Evolutionary conservation across 1,140 invertebrate species (phyloP).

Genomic region (Agrypnia vestita): DNA sequence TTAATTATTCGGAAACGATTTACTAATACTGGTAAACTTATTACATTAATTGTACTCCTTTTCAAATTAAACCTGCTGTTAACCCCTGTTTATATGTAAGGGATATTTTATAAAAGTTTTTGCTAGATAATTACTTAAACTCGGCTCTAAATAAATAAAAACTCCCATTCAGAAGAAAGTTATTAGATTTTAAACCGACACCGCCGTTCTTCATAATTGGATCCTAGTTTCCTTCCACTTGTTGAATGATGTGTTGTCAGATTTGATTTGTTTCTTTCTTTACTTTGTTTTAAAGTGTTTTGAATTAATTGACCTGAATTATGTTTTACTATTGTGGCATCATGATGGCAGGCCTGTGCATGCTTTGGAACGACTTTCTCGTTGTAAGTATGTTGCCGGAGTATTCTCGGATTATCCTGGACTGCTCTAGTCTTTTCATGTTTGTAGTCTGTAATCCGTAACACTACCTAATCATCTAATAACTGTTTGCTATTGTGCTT

Average conservation of each 20-base stretch:
- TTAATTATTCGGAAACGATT: no score
- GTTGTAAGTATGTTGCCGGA: slow-evolving; percentile 83
- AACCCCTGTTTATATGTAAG: no score
- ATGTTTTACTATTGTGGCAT: slow-evolving; percentile 60
- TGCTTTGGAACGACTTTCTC: slow-evolving; percentile 87
- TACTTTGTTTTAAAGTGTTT: background rate
- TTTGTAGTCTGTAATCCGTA: background rate
- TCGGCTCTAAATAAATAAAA: no score
- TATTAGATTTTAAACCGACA: no score
- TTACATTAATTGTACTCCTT: no score
- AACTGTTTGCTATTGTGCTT: background rate
- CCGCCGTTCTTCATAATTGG: no score
- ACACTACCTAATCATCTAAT: background rate
- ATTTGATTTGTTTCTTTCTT: slow-evolving; percentile 1
- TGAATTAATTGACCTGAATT: slow-evolving; percentile 27
- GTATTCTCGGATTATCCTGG: slow-evolving; percentile 42
- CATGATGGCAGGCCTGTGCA: slow-evolving; percentile 81
- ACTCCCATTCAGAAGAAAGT: no score
- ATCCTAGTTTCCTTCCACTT: no score
- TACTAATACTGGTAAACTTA: no score
- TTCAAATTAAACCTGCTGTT: no score
- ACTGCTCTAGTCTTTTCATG: background rate
- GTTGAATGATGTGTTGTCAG: background rate
- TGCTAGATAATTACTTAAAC: no score
- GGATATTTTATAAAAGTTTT: no score